Evolutionary conservation across 2,888 invertebrate genomes (phyloP), one percentile per base, ranked within the genome.

Genomic region (Orthosia cruda): DNA sequence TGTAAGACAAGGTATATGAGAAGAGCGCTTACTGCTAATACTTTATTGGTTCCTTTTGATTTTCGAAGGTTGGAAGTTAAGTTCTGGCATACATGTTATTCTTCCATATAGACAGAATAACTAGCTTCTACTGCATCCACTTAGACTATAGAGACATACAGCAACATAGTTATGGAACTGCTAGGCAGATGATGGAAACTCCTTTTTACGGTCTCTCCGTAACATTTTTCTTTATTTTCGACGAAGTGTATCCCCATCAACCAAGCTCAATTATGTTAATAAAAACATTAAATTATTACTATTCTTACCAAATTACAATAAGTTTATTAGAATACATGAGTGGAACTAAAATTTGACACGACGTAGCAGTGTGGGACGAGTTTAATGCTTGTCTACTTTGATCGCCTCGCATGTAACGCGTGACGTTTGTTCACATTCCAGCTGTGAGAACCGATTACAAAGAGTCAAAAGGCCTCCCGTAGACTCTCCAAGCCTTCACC

Each of bases 301-400:
- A 57, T 70, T 66, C 74, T 61, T 64, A 80, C 50, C 49, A 77
- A 82, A 77, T 85, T 77, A 80, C 74, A 69, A 83, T 81, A 84
- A 84, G 78, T 74, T 80, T 80, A 81, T 81, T 80, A 82, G 78
- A 84, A 74, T 67, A 78, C 74, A 72, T 80, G 49, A 83, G 77
- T 77, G 78, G 81, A 74, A 80, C 83, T 82, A 84, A 84, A 80
- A 72, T 80, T 87, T 86, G 79, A 88, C 81, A 74, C 26, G 87
- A 83, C 81, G 74, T 81, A 81, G 82, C 76, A 67, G 86, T 81
- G 77, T 85, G 88, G 80, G 86, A 83, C 85, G 75, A 74, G 90
- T 91, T 90, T 89, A 89, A 92, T 90, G 92, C 88, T 89, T 92
- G 92, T 92, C 92, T 90, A 90, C 87, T 89, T 88, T 88, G 85